Conservation (phyloP, 2,797 vertebrate genomes). For the Melanotaenia parkinsoni region DNA sequence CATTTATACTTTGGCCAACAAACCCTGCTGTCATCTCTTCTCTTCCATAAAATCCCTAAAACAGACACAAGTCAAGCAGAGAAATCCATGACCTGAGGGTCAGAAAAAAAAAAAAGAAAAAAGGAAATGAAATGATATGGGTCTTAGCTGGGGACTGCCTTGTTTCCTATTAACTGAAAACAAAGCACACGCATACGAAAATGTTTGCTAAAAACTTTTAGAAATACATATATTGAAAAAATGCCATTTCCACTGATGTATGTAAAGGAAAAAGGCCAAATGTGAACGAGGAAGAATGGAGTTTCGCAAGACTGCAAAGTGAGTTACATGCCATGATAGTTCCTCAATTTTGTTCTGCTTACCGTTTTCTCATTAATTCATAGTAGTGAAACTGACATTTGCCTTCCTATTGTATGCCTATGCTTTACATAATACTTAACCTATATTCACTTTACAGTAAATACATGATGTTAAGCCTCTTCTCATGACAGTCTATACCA, state of each 20-base stretch:
- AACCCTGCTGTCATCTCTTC: slow-evolving; percentile 4
- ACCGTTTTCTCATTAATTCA: slow-evolving; percentile 77
- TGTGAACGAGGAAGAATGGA: slow-evolving; percentile 79
- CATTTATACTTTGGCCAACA: slow-evolving; percentile 5
- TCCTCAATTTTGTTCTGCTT: slow-evolving; percentile 84
- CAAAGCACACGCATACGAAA: neutral
- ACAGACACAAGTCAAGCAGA: slow-evolving; percentile 28
- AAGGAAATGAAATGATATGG: neutral
- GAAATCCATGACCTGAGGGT: slow-evolving; percentile 33
- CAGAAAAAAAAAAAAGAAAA: neutral
- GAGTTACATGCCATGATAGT: slow-evolving; percentile 76
- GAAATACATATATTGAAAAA: slow-evolving; percentile 34
- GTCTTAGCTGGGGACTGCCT: neutral
- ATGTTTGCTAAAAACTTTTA: neutral
- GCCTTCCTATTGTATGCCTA: slow-evolving; percentile 53
- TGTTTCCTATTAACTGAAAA: slow-evolving; percentile 2
- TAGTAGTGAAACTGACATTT: slow-evolving; percentile 79
- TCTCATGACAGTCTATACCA: neutral
- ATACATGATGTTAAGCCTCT: neutral
- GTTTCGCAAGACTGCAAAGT: slow-evolving; percentile 81
- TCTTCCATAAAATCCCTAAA: slow-evolving; percentile 31
- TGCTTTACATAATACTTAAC: slow-evolving; percentile 16
- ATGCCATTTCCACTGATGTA: slow-evolving; percentile 58
- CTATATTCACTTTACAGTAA: slow-evolving; percentile 29
- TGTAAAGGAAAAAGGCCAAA: slow-evolving; percentile 68